Evolutionary conservation across 2,113 vertebrate genomes (phyloP), one percentile per base, ranked within the genome.

Genomic region (Mungos mungo): DNA sequence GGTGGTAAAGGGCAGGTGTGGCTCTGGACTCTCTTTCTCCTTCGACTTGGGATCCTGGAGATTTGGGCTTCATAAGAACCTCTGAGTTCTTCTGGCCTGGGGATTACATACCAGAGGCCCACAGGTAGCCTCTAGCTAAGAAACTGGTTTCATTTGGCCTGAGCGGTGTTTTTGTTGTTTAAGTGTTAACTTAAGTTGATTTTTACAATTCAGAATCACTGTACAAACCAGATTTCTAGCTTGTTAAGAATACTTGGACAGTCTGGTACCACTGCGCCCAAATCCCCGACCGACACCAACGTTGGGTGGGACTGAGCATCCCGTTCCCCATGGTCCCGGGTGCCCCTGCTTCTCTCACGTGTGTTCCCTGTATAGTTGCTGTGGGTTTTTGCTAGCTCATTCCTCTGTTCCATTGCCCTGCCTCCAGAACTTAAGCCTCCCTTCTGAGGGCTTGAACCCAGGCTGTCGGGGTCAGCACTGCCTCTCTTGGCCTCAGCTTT

Each of bases 271-370:
- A 0, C 63, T 19, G 57, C 54, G n/a, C 29, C 50, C 31, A 0
- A 10, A 25, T n/a, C 9, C 47, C n/a, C 6, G 3, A 0, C 10
- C 0, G 10, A 5, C 41, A 16, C 33, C 1, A 0, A 4, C 31
- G 57, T 29, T 18, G 27, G 65, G 29, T 4, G 5, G 33, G 12
- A 19, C 86, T 14, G 38, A 6, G 0, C 2, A 21, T 9, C 27
- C 19, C 16, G 0, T 35, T 87, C 23, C 7, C 16, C 38, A 29
- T 7, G 11, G 74, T 1, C 12, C 54, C 0, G 0, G 79, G 35
- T 3, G 0, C 14, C 9, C 29, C 41, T 79, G 52, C 19, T 25
- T 25, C 27, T 71, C 18, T 65, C 3, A 0, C 9, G 45, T 4
- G 2, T 31, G 6, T 25, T n/a, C 16, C 77, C 25, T 27, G 35